Evolutionary conservation across 2,113 vertebrate genomes (phyloP), one percentile per base, ranked within the genome.

Genomic region (Heterochromis multidens): DNA sequence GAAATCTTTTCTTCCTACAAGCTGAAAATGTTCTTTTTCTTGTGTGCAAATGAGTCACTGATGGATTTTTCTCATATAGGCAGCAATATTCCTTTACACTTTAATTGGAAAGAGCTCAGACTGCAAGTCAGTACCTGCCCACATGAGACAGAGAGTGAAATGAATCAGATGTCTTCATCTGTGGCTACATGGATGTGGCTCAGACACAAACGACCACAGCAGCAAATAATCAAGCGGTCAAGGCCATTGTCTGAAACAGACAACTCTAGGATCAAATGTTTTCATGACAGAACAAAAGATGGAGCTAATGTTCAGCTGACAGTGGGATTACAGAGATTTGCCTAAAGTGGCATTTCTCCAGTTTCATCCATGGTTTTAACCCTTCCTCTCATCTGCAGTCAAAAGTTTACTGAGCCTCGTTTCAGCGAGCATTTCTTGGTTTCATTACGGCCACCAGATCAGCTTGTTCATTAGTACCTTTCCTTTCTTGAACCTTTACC

Each of bases 151-250:
- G 35, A 9, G 62, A 86, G 59, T 10, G 52, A 61, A 76, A 89
- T 81, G 77, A 92, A 88, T 90, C 88, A 80, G 85, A 74, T 37
- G 58, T 57, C 76, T 85, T 74, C 12, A 62, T 89, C 78, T 81
- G 61, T 60, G 37, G 85, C 79, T 74, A 70, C 81, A 79, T 70
- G 67, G 70, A 90, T 11, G 23, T 10, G 33, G 40, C 46, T 83
- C 70, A 82, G 46, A 61, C 43, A 35, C 80, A 86, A 80, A 86
- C 80, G 17, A 52, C 49, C 83, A 59, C 81, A 85, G 80, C 77
- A 78, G 58, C 78, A 77, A 83, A 81, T 85, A 67, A 80, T 81
- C 59, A 33, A 62, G 79, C 58, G 52, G 67, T 52, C 56, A 11
- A 46, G 83, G 74, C 81, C 76, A 37, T 79, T 13, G 5, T 80